Evolutionary conservation across 2,888 invertebrate species (phyloP), one percentile per base, ranked within the genome.

Genomic region (Scaptomyza reducta): DNA sequence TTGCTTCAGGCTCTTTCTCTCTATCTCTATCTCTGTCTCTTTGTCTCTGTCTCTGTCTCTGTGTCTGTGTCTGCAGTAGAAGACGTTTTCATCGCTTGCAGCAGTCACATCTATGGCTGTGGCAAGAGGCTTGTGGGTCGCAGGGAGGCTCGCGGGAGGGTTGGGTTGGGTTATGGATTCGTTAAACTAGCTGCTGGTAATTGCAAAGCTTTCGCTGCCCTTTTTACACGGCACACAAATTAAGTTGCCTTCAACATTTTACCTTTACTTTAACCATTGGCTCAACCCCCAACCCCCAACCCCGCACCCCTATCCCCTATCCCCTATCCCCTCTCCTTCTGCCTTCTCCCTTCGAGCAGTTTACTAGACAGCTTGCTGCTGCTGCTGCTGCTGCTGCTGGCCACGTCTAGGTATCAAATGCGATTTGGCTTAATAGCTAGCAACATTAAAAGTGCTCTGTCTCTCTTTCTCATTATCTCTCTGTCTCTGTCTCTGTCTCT

Each of bases 221-320:
- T 63, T 63, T 70, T 63, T 70, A 61, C 74, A 57, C 22, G 60
- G 63, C 78, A 77, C 85, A 87, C 87, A 87, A 87, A 81, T 87
- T 84, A 84, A 80, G 81, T 81, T 87, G 68, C 60, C 66, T 58
- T 65, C 57, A 70, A 40, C 55, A 45, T 63, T 31, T 53, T 58
- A 31, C 51, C 45, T 42, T 40, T 33, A 11, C 42, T 41, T 18
- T 9, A 58, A 11, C 18, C 44, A 11, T 33, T 61, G n/a, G 22
- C 35, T 38, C 38, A 38, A 11, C 7, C 11, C 25, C 6, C 35
- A 35, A 5, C 10, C 7, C 11, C 14, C 27, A 49, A 35, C 7
- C 10, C n/a, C n/a, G n/a, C n/a, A n/a, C n/a, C n/a, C n/a, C n/a
- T n/a, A n/a, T n/a, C n/a, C n/a, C n/a, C n/a, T n/a, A n/a, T n/a